phyloP scores from a whole-genome alignment of 2,113 vertebrate genomes.

The Morone saxatilis region DNA sequence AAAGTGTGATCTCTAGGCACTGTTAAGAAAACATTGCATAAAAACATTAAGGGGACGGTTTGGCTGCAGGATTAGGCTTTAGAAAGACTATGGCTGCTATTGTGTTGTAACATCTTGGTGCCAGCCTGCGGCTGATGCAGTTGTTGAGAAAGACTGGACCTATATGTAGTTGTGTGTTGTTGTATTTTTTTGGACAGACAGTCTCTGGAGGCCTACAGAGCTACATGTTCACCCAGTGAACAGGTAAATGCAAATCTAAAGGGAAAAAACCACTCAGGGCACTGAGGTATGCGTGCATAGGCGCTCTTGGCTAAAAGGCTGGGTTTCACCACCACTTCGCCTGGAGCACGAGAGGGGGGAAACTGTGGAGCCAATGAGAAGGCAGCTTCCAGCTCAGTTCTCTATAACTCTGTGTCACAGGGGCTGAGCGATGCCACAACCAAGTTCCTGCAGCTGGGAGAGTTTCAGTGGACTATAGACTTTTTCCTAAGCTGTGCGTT shows the following conservation, averaged over 20 bases:
- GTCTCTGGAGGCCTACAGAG: neutral
- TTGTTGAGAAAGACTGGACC: neutral
- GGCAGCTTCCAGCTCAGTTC: slow-evolving; percentile 86
- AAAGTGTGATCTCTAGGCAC: slow-evolving; percentile 61
- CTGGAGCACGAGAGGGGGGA: slow-evolving; percentile 82
- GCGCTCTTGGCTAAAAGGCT: slow-evolving; percentile 60
- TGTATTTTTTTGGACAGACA: neutral
- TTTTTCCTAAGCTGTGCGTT: slow-evolving; percentile 57
- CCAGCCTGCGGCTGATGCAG: neutral
- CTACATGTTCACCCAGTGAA: neutral
- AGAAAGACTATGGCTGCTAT: slow-evolving; percentile 24
- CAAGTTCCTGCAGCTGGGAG: slow-evolving; percentile 72
- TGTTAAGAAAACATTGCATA: slow-evolving; percentile 78
- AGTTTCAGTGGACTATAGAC: slow-evolving; percentile 70
- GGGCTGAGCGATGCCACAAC: slow-evolving; percentile 80
- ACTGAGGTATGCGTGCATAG: slow-evolving; percentile 45
- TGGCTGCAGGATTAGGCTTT: slow-evolving; percentile 63
- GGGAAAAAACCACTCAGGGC: neutral
- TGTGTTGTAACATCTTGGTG: slow-evolving; percentile 26
- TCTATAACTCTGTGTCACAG: slow-evolving; percentile 93
- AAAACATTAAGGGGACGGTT: slow-evolving; percentile 64
- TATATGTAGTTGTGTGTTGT: neutral
- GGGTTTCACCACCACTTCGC: slow-evolving; percentile 83
- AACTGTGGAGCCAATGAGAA: slow-evolving; percentile 91
- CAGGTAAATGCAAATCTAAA: slow-evolving; percentile 65